phyloP scores from a whole-genome alignment of 2,888 invertebrate genomes.

The Harmothoe impar region DNA sequence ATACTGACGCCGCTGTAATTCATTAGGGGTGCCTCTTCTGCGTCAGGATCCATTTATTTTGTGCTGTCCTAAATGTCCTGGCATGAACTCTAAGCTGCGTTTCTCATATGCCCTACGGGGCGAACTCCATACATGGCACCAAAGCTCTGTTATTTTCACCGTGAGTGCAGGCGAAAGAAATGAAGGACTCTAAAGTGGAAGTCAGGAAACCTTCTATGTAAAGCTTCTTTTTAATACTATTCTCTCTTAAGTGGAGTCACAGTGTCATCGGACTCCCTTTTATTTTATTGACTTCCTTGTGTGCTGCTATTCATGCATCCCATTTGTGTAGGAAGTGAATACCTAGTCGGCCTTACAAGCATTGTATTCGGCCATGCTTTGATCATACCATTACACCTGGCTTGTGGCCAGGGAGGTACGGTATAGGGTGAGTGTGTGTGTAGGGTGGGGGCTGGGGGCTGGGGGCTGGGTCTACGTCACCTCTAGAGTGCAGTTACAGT shows the following conservation, averaged over 20 bases:
- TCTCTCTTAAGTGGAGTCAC: neutral
- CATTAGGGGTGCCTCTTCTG: too few species aligned
- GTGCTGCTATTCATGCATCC: neutral
- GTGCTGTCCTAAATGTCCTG: too few species aligned
- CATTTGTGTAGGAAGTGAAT: neutral
- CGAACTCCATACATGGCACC: too few species aligned
- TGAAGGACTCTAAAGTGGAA: neutral
- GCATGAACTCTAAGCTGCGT: too few species aligned
- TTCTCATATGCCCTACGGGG: too few species aligned
- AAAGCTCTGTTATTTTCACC: too few species aligned
- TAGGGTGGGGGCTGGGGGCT: slow-evolving; percentile 1
- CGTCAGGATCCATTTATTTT: too few species aligned
- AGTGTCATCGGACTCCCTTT: neutral
- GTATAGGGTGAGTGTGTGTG: neutral
- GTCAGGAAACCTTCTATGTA: neutral
- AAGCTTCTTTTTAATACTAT: neutral
- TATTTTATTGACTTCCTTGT: neutral
- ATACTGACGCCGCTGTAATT: too few species aligned
- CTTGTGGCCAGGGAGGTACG: neutral
- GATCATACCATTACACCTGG: neutral
- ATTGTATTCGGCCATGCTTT: neutral
- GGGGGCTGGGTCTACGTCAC: neutral
- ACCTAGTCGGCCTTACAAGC: neutral
- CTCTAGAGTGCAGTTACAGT: neutral
- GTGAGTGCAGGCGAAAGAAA: too few species aligned